Conservation (phyloP, 2,113 vertebrate genomes). For the Gallinago undulata region DNA sequence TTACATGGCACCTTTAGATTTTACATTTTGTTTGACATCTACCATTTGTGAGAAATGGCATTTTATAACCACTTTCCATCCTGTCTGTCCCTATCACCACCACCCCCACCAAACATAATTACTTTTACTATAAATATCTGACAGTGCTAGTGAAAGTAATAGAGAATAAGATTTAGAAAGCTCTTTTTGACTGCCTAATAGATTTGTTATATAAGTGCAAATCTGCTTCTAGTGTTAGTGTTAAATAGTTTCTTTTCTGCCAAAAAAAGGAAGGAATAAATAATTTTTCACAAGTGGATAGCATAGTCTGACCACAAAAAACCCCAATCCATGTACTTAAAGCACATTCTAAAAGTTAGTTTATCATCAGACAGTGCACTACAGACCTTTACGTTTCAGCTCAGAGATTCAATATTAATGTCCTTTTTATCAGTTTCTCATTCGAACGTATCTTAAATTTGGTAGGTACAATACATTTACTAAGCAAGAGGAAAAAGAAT, state of each 20-base stretch:
- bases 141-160: slow-evolving; percentile 16
- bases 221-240: not conserved
- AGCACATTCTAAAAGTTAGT: not conserved
- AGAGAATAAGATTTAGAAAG: slow-evolving; percentile 20
- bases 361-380: not conserved
- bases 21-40: slow-evolving; percentile 57
- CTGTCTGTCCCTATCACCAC: slow-evolving; percentile 30
- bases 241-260: not conserved
- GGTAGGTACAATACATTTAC: not conserved
- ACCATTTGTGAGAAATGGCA: slow-evolving; percentile 17
- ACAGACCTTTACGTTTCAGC: not conserved
- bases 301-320: not conserved
- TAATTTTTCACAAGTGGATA: not conserved
- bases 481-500: slow-evolving; percentile 12
- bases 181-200: slow-evolving; percentile 1
- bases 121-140: slow-evolving; percentile 54
- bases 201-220: not conserved
- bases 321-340: not conserved
- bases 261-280: not conserved
- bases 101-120: slow-evolving; percentile 43
- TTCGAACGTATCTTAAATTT: not conserved
- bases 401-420: not conserved
- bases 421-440: not conserved
- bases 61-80: slow-evolving; percentile 28
- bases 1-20: slow-evolving; percentile 32